Base-by-base conservation (phyloP, 2,113 vertebrate genomes). In the Neopipo cinnamomea region DNA sequence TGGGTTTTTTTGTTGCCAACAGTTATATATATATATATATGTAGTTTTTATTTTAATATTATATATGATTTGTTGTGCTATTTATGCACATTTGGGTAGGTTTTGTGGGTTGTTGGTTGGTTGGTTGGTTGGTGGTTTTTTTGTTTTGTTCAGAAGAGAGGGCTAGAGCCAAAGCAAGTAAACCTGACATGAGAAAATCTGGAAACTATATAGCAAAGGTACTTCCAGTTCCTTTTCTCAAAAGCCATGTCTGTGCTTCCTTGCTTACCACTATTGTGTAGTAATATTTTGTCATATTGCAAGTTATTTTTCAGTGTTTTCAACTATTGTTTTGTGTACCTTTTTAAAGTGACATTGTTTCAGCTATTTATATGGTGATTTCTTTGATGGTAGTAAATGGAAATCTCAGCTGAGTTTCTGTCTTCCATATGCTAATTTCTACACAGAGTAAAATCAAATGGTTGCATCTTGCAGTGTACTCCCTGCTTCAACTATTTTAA, bases 351-450 rank as follows among this genome's bases (percentile, higher is more conserved):
- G 56, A n/a, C 44, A 55, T 37, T 2, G 17, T 74, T 73, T 66
- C 25, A 53, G 44, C 73, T 85, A 7, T 92, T 87, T 85, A 35
- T 55, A 5, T 49, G 39, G 44, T 52, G 37, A 52, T 72, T 81
- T 84, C 61, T 88, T 39, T 88, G 44, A 49, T 39, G 44, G 71
- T 17, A 86, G 55, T 79, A 70, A 82, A 79, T 67, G 39, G 44
- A 94, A 95, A 91, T 81, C 70, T 44, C 77, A 89, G 33, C 37
- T 85, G 84, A 91, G 41, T 56, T 91, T 89, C 59, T 85, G 47
- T 39, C 53, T 95, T 82, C 1, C 0, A 5, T 56, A 35, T 61
- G 66, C 25, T 91, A 39, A 70, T 86, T 92, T n/a, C 39, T 41
- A 39, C 46, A 41, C 62, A 75, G 59, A 88, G 66, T 25, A 65